Evolutionary conservation across 1,140 invertebrate genomes (phyloP), one percentile per base, ranked within the genome.

Genomic region (Camponotus vicinus): DNA sequence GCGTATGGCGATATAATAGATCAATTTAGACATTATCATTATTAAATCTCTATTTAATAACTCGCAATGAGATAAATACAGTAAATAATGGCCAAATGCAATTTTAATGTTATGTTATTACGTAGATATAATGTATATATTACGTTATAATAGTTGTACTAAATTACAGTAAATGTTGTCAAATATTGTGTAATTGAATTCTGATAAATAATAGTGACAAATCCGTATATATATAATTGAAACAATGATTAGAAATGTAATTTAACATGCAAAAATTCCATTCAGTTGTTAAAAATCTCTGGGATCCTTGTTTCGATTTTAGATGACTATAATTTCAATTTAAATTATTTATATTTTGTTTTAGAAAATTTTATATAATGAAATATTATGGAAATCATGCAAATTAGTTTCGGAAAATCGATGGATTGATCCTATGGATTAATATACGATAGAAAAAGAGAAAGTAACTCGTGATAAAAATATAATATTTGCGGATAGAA

Each of bases 71-170:
- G 64, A 70, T 70, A 80, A 80, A 69, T 70, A 80, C 21, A 70
- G 34, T 52, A 67, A 78, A 67, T 79, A 79, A 69, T 79, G 45
- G 37, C n/a, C 18, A 32, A 40, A 69, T 40, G 49, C 49, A 80
- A 80, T 80, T 80, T 80, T 80, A 80, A 80, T 57, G 34, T 70
- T 57, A 55, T 15, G 13, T 78, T 45, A 66, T 78, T 66, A 66
- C 7, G 40, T 18, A 34, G 40, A 15, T 66, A 42, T 27, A 27
- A 27, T 27, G 1, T 27, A 27, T 27, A 27, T 27, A 27, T 27
- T 27, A 27, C 21, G 21, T 21, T 27, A n/a, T 66, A 78, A 78
- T 78, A 3, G 0, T 52, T 52, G 49, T 66, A 78, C 6, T 21
- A 45, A 66, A 67, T 67, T 78, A n/a, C 27, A 66, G 64, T 66